Evolutionary conservation across 92 coral and sea anemone species (phyloP).

Genomic region (Palythoa grandiflora): DNA sequence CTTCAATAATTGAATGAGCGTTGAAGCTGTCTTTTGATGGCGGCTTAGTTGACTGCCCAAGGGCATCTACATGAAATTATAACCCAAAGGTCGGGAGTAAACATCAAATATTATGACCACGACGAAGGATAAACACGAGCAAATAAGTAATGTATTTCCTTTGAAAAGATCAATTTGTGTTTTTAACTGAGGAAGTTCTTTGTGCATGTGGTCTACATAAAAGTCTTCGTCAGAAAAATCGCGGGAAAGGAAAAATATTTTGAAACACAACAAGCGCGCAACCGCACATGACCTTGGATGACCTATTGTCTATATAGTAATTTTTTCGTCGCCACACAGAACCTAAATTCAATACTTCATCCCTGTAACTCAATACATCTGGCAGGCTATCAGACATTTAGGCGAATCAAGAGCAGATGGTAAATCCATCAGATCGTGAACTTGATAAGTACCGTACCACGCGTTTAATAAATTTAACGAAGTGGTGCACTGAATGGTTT

Average conservation of each 20-base stretch:
- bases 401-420: constrained; percentile 21
- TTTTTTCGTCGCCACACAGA: constrained; percentile 18
- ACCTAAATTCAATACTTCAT: not conserved
- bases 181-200: not conserved
- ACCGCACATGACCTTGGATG: not conserved
- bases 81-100: constrained; percentile 14
- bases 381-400: constrained; percentile 21
- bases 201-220: not conserved
- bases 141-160: not conserved
- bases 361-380: constrained; percentile 22
- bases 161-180: not conserved
- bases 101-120: constrained; percentile 25
- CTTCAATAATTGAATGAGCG: constrained; percentile 27
- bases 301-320: constrained; percentile 6
- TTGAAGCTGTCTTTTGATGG: constrained; percentile 23
- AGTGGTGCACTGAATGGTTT: not conserved
- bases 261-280: not conserved
- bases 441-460: not conserved
- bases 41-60: constrained; percentile 33
- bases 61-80: constrained; percentile 20
- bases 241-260: not conserved
- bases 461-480: not conserved
- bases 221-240: not conserved
- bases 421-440: not conserved
- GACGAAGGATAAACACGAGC: constrained; percentile 6